Base-by-base conservation (phyloP, 2,888 invertebrate genomes). In the Timema cristinae region DNA sequence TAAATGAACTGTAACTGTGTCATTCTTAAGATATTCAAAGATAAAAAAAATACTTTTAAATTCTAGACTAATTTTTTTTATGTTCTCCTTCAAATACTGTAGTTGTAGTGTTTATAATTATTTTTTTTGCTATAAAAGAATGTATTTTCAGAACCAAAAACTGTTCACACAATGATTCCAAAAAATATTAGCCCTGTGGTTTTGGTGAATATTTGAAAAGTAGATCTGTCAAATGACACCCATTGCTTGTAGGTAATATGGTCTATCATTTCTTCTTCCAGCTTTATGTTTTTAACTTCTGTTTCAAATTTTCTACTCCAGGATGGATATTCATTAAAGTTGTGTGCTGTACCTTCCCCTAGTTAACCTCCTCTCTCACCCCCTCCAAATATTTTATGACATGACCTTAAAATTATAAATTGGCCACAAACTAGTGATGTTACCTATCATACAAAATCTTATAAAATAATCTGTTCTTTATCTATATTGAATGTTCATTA, bases 211-310 rank as follows among this genome's bases (percentile, higher is more conserved):
- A 32, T 13, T 59, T 59, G 16, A n/a, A 59, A 59, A 9, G 59
- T 59, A n/a, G 7, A 59, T 8, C 13, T 59, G 59, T n/a, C 59
- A 32, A 32, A 32, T 4, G 32, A 32, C 32, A 32, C n/a, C 56
- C 13, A 59, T 32, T 59, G 59, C 15, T 59, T 59, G 15, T 59
- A 59, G 32, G 59, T 59, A 13, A 59, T n/a, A 32, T 59, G 15
- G n/a, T 56, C 56, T 15, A 56, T 16, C 56, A 56, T 56, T 56
- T 56, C 56, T 56, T 56, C 56, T 11, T 56, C 56, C n/a, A 56
- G n/a, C n/a, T 56, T 56, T 13, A 11, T 56, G 56, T 2, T 8
- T 32, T 56, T 56, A 56, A 56, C 56, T 56, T 16, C 16, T 56
- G 15, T 56, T 56, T 56, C 8, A 56, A 56, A 56, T 56, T 56